Percentiles rank a stretch among this genome's conserved stretches.
Conservation (phyloP, 2,888 invertebrate species). For the Euplexia lucipara region DNA sequence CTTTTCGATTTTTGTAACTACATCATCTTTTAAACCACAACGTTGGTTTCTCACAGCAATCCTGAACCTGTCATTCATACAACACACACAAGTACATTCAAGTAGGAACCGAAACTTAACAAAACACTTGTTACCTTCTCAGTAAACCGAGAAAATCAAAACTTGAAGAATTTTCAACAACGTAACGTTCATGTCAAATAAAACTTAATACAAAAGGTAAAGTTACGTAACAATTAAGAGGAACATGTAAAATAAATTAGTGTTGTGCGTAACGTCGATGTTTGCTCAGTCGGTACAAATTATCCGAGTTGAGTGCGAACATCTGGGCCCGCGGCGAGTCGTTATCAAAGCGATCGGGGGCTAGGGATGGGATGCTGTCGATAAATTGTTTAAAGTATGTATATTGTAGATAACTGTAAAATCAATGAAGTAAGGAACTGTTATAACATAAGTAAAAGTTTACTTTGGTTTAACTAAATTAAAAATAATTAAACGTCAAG, state of each 20-base stretch:
- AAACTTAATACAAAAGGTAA: constrained; percentile 29
- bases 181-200: constrained; percentile 25
- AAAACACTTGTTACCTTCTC: background rate
- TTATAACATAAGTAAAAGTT: too few relatives aligned
- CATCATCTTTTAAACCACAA: too few relatives aligned
- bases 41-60: too few relatives aligned
- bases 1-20: too few relatives aligned
- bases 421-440: background rate
- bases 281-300: constrained; percentile 66
- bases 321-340: constrained; percentile 67
- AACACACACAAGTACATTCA: too few relatives aligned
- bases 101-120: too few relatives aligned
- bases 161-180: constrained; percentile 8
- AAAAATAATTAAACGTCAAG: too few relatives aligned
- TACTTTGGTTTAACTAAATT: too few relatives aligned
- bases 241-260: constrained; percentile 42
- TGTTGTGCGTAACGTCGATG: constrained; percentile 49
- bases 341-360: constrained; percentile 62
- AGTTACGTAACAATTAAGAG: constrained; percentile 31
- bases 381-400: constrained; percentile 24
- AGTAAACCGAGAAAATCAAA: constrained; percentile 16
- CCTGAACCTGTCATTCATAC: too few relatives aligned
- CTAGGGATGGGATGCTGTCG: constrained; percentile 52
- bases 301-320: constrained; percentile 68
- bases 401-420: background rate